Evolutionary conservation across 2,888 invertebrate species (phyloP).

Genomic region (Petrophora chlorosata): DNA sequence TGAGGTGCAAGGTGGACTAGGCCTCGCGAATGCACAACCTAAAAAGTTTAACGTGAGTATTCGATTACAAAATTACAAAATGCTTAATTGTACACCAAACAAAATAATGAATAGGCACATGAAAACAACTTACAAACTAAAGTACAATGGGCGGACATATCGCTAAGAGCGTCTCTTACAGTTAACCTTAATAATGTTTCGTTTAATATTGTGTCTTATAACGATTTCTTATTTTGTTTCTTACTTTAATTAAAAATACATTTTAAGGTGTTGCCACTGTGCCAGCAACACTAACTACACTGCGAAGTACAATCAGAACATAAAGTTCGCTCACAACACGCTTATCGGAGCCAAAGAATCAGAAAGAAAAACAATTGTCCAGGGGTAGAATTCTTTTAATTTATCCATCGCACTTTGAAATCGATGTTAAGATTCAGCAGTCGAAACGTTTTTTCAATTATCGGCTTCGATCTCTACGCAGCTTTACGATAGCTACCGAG

Average conservation of each 20-base stretch:
- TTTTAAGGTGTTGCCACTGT: slow-evolving; percentile 49
- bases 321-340: slow-evolving; percentile 73
- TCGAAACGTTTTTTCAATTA: slow-evolving; percentile 78
- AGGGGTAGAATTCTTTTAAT: slow-evolving; percentile 74
- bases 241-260: slow-evolving; percentile 10
- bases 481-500: slow-evolving; percentile 73
- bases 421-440: slow-evolving; percentile 78
- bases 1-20: too few species aligned
- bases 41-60: too few species aligned
- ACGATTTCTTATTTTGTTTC: too few species aligned
- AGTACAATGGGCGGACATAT: too few species aligned
- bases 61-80: too few species aligned
- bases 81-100: too few species aligned
- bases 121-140: too few species aligned
- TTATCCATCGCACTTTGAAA: slow-evolving; percentile 79
- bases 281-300: slow-evolving; percentile 66
- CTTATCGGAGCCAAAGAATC: slow-evolving; percentile 69
- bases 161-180: too few species aligned
- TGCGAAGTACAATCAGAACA: slow-evolving; percentile 60
- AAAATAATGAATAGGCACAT: too few species aligned
- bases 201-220: too few species aligned
- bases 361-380: slow-evolving; percentile 71
- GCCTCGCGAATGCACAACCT: too few species aligned
- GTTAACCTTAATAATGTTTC: too few species aligned
- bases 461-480: slow-evolving; percentile 72